Percentiles rank a stretch among this genome's conserved stretches.
These are phyloP conservation scores for Sebastes reedi DNA, from an alignment of 2,797 vertebrate species.

Conservation along the genomic window DNA sequence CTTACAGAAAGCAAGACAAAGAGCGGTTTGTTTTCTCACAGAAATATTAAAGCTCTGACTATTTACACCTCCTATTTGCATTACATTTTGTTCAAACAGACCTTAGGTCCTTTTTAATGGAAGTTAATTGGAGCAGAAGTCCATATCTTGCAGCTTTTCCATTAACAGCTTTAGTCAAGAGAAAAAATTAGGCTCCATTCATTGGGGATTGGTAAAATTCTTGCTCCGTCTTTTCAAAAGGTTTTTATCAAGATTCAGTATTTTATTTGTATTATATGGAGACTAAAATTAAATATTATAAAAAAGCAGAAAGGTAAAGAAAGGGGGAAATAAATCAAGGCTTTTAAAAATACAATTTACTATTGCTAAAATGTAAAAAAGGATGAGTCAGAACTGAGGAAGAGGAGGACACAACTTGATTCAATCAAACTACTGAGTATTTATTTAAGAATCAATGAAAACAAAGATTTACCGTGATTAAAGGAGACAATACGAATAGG, in stretches of 20 bases:
- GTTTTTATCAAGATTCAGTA: background rate
- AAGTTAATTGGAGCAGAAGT: background rate
- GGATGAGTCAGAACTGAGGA: background rate
- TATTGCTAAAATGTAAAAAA: background rate
- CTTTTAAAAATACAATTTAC: background rate
- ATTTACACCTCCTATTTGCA: background rate
- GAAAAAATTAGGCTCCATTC: background rate
- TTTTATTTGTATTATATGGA: background rate
- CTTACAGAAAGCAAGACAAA: background rate
- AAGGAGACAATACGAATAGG: slow-evolving; percentile 22
- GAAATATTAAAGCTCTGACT: background rate
- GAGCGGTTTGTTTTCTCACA: background rate
- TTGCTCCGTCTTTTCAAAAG: background rate
- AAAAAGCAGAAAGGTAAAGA: background rate
- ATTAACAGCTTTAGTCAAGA: slow-evolving; percentile 8
- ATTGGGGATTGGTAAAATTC: background rate
- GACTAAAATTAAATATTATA: background rate
- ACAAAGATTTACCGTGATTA: slow-evolving; percentile 22
- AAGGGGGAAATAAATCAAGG: background rate
- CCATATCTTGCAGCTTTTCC: background rate
- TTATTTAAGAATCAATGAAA: slow-evolving; percentile 21
- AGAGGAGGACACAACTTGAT: background rate
- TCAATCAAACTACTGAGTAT: slow-evolving; percentile 4
- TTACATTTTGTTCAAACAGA: background rate
- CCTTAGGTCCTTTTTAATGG: background rate